Conservation (phyloP, 2,888 invertebrate species). For the Diarsia brunnea region DNA sequence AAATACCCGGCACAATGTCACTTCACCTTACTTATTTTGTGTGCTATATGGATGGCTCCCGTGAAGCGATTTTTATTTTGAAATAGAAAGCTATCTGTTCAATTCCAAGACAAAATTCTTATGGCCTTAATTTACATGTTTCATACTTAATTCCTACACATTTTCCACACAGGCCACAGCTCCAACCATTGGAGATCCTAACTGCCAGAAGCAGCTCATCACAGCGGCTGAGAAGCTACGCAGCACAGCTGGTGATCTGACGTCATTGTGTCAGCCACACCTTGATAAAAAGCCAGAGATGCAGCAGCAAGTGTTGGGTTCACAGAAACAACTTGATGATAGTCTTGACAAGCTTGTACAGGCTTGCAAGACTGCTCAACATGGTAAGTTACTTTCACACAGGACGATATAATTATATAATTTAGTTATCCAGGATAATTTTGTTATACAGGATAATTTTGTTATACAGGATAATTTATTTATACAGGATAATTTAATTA, state of each 20-base stretch:
- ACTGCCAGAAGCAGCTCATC: constrained; percentile 66
- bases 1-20: background rate
- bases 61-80: background rate
- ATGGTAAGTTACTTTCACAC: constrained; percentile 13
- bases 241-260: constrained; percentile 60
- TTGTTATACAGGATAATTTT: background rate
- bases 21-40: background rate
- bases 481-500: background rate
- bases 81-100: background rate
- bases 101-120: background rate
- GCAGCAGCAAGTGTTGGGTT: constrained; percentile 21
- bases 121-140: background rate
- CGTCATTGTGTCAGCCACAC: constrained; percentile 57
- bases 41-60: background rate
- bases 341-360: constrained; percentile 62
- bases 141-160: background rate
- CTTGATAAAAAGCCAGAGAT: constrained; percentile 36
- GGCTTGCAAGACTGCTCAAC: constrained; percentile 54
- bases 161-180: constrained; percentile 68
- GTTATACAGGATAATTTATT: background rate
- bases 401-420: too few relatives aligned
- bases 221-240: constrained; percentile 65
- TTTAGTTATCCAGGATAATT: too few relatives aligned
- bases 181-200: constrained; percentile 64
- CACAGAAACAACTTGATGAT: constrained; percentile 53